A percentile compares a stretch with the other conserved stretches of the same genome.
phyloP scores from a whole-genome alignment of 2,113 vertebrate species.

The Lycaon pictus region DNA sequence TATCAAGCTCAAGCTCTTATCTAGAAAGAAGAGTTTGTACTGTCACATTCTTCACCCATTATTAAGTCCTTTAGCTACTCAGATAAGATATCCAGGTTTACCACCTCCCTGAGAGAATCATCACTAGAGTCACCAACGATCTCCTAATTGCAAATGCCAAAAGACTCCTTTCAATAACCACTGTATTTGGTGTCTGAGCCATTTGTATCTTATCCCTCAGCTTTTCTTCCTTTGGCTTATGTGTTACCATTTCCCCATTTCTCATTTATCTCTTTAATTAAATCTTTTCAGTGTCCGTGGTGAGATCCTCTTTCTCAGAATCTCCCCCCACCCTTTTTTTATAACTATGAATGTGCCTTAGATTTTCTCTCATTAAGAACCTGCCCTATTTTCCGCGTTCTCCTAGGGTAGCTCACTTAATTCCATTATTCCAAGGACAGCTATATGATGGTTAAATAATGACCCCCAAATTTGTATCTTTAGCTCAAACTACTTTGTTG shows the following conservation, averaged over 20 bases:
- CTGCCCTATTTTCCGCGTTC: neutral
- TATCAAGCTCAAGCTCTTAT: neutral
- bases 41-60: neutral
- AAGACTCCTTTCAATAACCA: neutral
- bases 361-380: neutral
- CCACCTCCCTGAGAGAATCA: neutral
- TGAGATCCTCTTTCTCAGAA: neutral
- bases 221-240: neutral
- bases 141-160: neutral
- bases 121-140: neutral
- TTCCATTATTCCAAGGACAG: neutral
- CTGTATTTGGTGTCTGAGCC: neutral
- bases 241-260: neutral
- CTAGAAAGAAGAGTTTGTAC: neutral
- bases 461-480: neutral
- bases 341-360: neutral
- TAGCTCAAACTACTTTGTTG: neutral
- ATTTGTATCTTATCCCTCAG: neutral
- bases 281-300: neutral
- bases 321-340: neutral
- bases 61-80: neutral
- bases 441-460: neutral
- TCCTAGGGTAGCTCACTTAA: neutral
- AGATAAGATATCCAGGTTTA: neutral
- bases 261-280: neutral